A percentile compares a stretch with the other conserved stretches of the same genome.
Conservation (phyloP, 2,113 vertebrate genomes). For the Albula glossodonta region DNA sequence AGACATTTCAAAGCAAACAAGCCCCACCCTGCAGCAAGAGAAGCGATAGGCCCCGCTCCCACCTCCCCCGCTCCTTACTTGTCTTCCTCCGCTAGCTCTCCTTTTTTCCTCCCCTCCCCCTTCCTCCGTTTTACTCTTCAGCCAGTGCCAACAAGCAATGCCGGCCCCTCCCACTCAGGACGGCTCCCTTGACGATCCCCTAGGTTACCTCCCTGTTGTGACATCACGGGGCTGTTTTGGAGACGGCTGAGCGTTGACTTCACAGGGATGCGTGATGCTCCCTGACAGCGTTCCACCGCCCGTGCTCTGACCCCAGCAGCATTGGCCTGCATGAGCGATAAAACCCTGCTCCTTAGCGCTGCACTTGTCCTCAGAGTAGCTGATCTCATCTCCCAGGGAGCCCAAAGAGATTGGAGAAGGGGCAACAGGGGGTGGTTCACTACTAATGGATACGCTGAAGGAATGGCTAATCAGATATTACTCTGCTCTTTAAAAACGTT, state of each 20-base stretch:
- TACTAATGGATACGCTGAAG: background rate
- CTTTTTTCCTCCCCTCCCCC: background rate
- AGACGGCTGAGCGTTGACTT: background rate
- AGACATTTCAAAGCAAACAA: conserved; percentile 63
- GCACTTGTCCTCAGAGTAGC: conserved; percentile 36
- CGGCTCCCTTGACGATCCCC: conserved; percentile 41
- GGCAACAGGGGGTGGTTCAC: background rate
- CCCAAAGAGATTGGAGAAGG: background rate
- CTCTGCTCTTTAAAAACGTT: background rate
- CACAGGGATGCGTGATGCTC: background rate
- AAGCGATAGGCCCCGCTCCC: conserved; percentile 29
- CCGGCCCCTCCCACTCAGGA: conserved; percentile 35
- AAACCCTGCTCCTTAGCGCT: conserved; percentile 21
- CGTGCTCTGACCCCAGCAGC: conserved; percentile 15
- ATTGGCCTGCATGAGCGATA: conserved; percentile 47
- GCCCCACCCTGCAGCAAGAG: conserved; percentile 53
- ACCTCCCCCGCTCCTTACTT: background rate
- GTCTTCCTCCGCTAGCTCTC: background rate
- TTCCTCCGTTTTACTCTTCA: conserved; percentile 44
- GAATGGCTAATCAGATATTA: background rate
- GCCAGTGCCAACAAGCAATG: conserved; percentile 15
- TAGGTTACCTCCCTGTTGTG: conserved; percentile 40
- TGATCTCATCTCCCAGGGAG: conserved; percentile 23
- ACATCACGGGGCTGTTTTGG: conserved; percentile 2
- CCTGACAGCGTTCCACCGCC: background rate